phyloP scores from a whole-genome alignment of 92 coral and sea anemone species.

The Siderastrea siderea region DNA sequence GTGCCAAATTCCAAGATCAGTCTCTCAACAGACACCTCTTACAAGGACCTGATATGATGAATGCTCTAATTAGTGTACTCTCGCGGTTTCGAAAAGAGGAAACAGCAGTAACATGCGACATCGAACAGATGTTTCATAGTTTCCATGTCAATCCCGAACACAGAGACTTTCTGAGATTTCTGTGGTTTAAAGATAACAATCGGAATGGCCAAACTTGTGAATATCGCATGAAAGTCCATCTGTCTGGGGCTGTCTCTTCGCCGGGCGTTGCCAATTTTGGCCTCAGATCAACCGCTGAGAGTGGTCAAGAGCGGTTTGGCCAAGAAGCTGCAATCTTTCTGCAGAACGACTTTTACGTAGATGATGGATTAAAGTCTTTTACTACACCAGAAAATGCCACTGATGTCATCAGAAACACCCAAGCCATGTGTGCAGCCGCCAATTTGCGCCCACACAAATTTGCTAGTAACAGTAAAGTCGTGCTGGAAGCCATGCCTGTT shows the following conservation, averaged over 20 bases:
- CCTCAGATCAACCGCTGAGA: slow-evolving; percentile 60
- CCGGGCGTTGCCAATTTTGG: slow-evolving; percentile 74
- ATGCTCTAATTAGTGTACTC: slow-evolving; percentile 46
- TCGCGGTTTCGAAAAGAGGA: slow-evolving; percentile 35
- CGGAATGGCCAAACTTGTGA: slow-evolving; percentile 19
- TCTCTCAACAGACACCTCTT: slow-evolving; percentile 60
- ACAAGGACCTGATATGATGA: slow-evolving; percentile 62
- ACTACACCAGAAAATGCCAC: slow-evolving; percentile 54
- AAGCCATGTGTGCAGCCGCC: slow-evolving; percentile 61
- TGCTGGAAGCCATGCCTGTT: slow-evolving; percentile 56
- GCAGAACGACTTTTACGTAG: slow-evolving; percentile 63
- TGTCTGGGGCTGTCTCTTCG: slow-evolving; percentile 69
- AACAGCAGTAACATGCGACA: slow-evolving; percentile 46
- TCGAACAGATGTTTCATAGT: slow-evolving; percentile 50
- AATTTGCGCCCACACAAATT: slow-evolving; percentile 71
- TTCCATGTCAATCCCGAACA: slow-evolving; percentile 43
- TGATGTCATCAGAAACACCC: slow-evolving; percentile 23
- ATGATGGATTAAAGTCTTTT: slow-evolving; percentile 64
- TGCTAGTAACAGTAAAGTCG: slow-evolving; percentile 56
- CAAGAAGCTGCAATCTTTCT: slow-evolving; percentile 65
- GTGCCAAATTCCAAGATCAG: slow-evolving; percentile 55
- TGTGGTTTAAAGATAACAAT: slow-evolving; percentile 60
- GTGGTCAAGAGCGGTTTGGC: slow-evolving; percentile 48
- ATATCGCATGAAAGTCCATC: slow-evolving; percentile 67
- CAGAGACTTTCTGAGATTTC: slow-evolving; percentile 19